These are phyloP conservation scores for Ceratina calcarata DNA, from an alignment of 1,140 invertebrate genomes.

Conservation along the genomic window DNA sequence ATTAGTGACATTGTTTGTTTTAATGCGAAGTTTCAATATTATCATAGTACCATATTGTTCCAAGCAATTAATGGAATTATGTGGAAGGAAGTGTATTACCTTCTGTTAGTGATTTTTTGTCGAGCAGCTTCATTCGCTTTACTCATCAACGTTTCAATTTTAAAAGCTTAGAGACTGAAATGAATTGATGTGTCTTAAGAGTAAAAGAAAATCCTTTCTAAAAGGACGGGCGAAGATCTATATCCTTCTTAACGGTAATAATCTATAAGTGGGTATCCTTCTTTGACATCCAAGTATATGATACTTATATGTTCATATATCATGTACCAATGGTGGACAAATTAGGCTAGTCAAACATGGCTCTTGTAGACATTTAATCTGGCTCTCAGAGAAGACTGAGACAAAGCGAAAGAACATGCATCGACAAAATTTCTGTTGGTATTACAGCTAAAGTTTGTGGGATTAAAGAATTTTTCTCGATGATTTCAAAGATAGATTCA, in stretches of 20 bases:
- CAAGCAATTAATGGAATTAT: neutral
- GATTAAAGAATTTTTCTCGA: no score
- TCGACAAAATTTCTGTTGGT: no score
- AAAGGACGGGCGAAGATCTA: constrained; percentile 8
- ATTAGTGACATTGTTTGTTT: neutral
- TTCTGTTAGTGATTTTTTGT: neutral
- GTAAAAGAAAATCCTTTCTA: neutral
- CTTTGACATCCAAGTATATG: neutral
- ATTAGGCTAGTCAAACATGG: no score
- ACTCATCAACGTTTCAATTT: neutral
- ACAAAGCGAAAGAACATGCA: no score
- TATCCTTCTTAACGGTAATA: constrained; percentile 16
- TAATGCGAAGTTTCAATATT: constrained; percentile 9
- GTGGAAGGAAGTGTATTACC: neutral
- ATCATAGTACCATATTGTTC: neutral
- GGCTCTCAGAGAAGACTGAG: no score
- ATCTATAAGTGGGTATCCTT: constrained; percentile 14
- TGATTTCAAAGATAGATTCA: no score
- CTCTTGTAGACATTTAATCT: no score
- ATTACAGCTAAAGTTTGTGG: no score
- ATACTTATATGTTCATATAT: neutral
- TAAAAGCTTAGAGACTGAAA: neutral
- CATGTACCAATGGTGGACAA: no score
- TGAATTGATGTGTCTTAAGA: neutral
- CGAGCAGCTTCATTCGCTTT: neutral